Conservation (phyloP, 2,113 vertebrate genomes). For the Podiceps cristatus region DNA sequence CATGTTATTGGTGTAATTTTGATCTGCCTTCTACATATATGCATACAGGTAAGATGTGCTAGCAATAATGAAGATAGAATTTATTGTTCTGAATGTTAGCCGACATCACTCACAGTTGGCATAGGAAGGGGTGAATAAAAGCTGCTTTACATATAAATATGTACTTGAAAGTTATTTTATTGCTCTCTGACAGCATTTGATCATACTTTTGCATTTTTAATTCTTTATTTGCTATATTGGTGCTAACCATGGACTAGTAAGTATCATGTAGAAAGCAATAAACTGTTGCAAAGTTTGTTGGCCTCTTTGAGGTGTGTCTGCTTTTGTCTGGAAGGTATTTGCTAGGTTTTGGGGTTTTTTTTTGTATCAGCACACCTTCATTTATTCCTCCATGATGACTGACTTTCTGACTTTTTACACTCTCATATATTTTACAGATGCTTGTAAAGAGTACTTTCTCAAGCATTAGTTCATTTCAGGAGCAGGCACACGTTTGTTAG, state of each 20-base stretch:
- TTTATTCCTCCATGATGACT: background rate
- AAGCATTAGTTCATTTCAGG: background rate
- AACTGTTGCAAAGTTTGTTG: background rate
- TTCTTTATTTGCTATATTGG: background rate
- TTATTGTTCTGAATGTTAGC: background rate
- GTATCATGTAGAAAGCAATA: background rate
- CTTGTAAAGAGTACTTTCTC: background rate
- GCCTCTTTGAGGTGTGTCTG: background rate
- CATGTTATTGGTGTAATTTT: background rate
- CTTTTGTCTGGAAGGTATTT: background rate
- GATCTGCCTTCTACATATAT: background rate
- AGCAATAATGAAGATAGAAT: background rate
- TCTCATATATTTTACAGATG: background rate
- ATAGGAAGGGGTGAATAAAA: background rate
- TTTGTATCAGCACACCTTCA: background rate
- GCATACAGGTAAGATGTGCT: background rate
- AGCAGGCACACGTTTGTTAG: background rate
- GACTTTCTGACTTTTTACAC: background rate
- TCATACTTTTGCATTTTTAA: background rate
- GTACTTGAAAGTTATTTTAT: background rate
- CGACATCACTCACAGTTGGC: background rate
- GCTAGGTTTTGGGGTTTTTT: background rate
- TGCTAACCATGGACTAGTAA: background rate
- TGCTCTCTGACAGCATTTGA: background rate
- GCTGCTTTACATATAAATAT: background rate